Base-by-base conservation (phyloP, 2,888 invertebrate genomes). In the Rhamnusium bicolor region DNA sequence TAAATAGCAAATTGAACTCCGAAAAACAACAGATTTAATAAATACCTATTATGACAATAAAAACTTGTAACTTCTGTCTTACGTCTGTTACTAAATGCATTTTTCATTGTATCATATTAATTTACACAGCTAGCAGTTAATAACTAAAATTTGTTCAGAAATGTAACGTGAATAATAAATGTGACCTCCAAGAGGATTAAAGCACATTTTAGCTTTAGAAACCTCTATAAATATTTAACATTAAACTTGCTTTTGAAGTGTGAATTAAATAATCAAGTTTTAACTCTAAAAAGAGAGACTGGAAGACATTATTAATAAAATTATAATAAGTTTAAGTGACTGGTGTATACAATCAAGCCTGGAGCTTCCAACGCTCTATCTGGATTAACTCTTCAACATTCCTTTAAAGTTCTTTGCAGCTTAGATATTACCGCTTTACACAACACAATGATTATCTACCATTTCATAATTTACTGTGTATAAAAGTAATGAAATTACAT, bases 381-480 rank as follows among this genome's bases (percentile, higher is more conserved):
- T 24, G 72, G 74, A 78, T 78, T 78, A 72, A 78, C 76, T 74
- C 71, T 62, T 69, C 66, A 73, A 72, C 72, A 74, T 76, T 74
- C 69, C 78, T 76, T 78, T 78, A 76, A 78, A 73, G 75, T 74
- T 74, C 71, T 67, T 75, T 49, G 19, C 54, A 63, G 70, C 70
- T 63, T 70, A 69, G n/a, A 46, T 29, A 60, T 49, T 60, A 51
- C 69, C 47, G 69, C 46, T 61, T 29, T 54, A 32, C 18, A 24
- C 56, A 40, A 70, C 46, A 61, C 14, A 63, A 63, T 63, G 14
- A 63, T 63, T 62, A 63, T 27, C 27, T 24, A n/a, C 63, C 49
- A 63, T 14, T 63, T 21, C 27, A 47, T 27, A 24, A 63, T 51
- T 27, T 63, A 51, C 19, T 21, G 8, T 18, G 3, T 21, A 47